A percentile compares a stretch with the other conserved stretches of the same genome.
Evolutionary conservation across 2,113 vertebrate genomes (phyloP).

Genomic region (Callionymus lyra): DNA sequence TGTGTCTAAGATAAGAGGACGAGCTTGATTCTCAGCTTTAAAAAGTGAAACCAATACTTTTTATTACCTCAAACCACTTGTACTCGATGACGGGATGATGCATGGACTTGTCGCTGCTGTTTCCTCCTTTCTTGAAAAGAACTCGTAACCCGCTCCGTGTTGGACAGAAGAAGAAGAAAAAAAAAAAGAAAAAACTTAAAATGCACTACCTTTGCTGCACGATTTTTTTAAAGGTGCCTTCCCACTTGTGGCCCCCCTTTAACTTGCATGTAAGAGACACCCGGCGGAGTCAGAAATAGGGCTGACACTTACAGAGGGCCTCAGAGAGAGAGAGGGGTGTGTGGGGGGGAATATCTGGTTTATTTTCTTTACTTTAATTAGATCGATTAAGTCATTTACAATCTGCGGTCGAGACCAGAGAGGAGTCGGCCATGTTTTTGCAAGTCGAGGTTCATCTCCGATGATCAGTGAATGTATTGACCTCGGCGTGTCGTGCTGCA

Average conservation of each 20-base stretch:
- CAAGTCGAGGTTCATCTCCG: not conserved
- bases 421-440: not conserved
- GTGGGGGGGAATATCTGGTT: slow-evolving; percentile 49
- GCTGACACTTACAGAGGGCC: slow-evolving; percentile 60
- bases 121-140: too few species aligned
- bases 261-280: slow-evolving; percentile 70
- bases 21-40: slow-evolving; percentile 44
- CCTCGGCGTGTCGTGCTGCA: slow-evolving; percentile 46
- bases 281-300: slow-evolving; percentile 69
- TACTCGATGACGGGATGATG: not conserved
- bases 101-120: slow-evolving; percentile 4
- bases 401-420: slow-evolving; percentile 42
- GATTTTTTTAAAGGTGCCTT: slow-evolving; percentile 72
- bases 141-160: slow-evolving; percentile 21
- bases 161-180: slow-evolving; percentile 34
- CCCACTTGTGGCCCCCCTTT: slow-evolving; percentile 59
- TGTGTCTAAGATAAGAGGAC: too few species aligned
- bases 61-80: slow-evolving; percentile 65
- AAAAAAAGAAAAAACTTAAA: slow-evolving; percentile 35
- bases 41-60: slow-evolving; percentile 61
- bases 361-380: slow-evolving; percentile 66
- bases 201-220: slow-evolving; percentile 66
- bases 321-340: slow-evolving; percentile 28
- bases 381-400: slow-evolving; percentile 57
- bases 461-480: too few species aligned